Evolutionary conservation across 2,797 vertebrate species (phyloP), one percentile per base, ranked within the genome.

Genomic region (Synanceia verrucosa): DNA sequence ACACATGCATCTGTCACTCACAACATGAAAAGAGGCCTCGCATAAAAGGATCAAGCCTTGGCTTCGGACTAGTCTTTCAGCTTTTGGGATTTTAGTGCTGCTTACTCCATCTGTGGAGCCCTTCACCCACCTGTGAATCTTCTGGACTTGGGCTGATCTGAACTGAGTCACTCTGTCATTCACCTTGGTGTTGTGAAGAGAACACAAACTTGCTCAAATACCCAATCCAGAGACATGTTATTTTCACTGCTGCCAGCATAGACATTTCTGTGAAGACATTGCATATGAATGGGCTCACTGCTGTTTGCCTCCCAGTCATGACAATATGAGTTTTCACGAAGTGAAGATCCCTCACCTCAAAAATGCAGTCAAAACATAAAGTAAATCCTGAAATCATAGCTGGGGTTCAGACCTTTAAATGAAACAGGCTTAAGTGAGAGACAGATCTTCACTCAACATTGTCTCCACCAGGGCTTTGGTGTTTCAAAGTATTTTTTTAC

Each of bases 21-120:
- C 50, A 21, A 73, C 73, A 82, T 86, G 65, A 86, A 73, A 78
- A 43, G 73, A 65, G 28, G 65, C 46, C 58, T 65, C 57, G 59
- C 72, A 81, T 83, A 60, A 88, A 86, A 73, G 76, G 70, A 57
- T 82, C 69, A 76, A 77, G 65, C 33, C 46, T 70, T 57, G 69
- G 63, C 78, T 70, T 16, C 28, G 52, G 63, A 70, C 26, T 39
- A 13, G 68, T 63, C 73, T 84, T 78, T 53, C 46, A 29, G 74
- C 70, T 77, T 84, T 78, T 44, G 50, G 57, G 60, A 60, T 74
- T 65, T 73, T 41, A 50, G 13, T 69, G 63, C 57, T 23, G 9
- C 44, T 51, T 53, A 73, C 51, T 56, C 19, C 31, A 52, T 73
- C 39, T 61, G 53, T 55, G 65, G 69, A 76, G 65, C 48, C 50